A percentile compares a stretch with the other conserved stretches of the same genome.
Evolutionary conservation across 2,888 invertebrate species (phyloP).

Genomic region (Cremastinae sp.): DNA sequence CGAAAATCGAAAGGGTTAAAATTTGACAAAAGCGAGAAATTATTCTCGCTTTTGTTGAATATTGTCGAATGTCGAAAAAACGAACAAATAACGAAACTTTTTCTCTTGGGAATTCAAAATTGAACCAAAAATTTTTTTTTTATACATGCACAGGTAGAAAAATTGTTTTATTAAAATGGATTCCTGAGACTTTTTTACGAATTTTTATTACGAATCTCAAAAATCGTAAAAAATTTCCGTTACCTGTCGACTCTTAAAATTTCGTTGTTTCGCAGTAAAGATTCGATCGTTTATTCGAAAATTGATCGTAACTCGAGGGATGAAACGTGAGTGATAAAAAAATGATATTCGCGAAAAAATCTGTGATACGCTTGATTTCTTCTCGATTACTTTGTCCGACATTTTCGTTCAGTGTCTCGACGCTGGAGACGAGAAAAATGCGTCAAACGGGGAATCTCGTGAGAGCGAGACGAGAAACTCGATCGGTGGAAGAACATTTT

Average conservation of each 20-base stretch:
- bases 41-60: conserved; percentile 18
- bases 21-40: conserved; percentile 11
- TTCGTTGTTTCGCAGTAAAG: too few species aligned
- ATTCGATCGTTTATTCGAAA: too few species aligned
- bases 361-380: background rate
- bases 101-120: too few species aligned
- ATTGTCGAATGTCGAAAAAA: conserved; percentile 6
- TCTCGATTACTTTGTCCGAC: conserved; percentile 12
- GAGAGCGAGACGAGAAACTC: conserved; percentile 46
- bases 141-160: too few species aligned
- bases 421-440: background rate
- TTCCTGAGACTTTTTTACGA: too few species aligned
- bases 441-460: conserved; percentile 15
- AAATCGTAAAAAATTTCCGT: conserved; percentile 26
- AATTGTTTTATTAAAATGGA: too few species aligned
- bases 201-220: conserved; percentile 7
- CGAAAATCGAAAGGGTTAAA: conserved; percentile 32
- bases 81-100: conserved; percentile 35
- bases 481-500: conserved; percentile 55
- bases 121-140: too few species aligned
- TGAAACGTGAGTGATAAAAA: background rate
- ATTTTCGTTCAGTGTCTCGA: conserved; percentile 12
- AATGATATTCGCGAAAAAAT: background rate
- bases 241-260: conserved; percentile 46
- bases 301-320: too few species aligned